Base-by-base conservation (phyloP, 2,113 vertebrate genomes). In the Colinus virginianus region DNA sequence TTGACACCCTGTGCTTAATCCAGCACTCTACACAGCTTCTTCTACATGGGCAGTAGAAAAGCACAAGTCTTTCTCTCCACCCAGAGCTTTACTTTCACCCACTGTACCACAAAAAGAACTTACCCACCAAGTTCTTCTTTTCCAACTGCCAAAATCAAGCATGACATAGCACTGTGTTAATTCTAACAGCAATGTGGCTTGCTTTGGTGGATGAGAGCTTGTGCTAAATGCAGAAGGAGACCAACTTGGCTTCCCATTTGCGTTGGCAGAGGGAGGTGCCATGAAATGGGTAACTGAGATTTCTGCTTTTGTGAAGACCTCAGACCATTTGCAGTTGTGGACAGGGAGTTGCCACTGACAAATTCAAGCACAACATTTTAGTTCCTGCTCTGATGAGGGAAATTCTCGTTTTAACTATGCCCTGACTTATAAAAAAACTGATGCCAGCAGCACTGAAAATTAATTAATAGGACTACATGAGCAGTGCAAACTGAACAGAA, bases 11-110 rank as follows among this genome's bases (percentile, higher is more conserved):
- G 1, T 38, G 38, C 45, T 56, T 82, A 76, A 76, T 55, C 59
- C 49, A 82, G 48, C 38, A 43, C 1, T 20, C 4, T 12, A 62
- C 0, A 0, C 11, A 58, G 62, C 51, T 81, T 25, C 20, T 64
- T 58, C n/a, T 80, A 34, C 9, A 43, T 36, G 26, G 34, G 40
- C 16, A 78, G 28, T 15, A 87, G 48, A 72, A 82, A 82, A 66
- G 28, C 32, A 28, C 9, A 2, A 7, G 46, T 9, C 34, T 74
- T 80, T 55, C 64, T 34, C 49, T 59, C 16, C 70, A 22, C 9
- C 11, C 7, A 28, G 61, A 0, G 40, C 3, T 58, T 78, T 77
- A 77, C 46, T 42, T 71, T 61, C 43, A 32, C 43, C 77, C 28
- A 38, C 6, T 22, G n/a, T 13, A 64, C 34, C 22, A 2, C 3